These are phyloP conservation scores for Camelus dromedarius DNA, from an alignment of 2,113 vertebrate species.

Conservation along the genomic window DNA sequence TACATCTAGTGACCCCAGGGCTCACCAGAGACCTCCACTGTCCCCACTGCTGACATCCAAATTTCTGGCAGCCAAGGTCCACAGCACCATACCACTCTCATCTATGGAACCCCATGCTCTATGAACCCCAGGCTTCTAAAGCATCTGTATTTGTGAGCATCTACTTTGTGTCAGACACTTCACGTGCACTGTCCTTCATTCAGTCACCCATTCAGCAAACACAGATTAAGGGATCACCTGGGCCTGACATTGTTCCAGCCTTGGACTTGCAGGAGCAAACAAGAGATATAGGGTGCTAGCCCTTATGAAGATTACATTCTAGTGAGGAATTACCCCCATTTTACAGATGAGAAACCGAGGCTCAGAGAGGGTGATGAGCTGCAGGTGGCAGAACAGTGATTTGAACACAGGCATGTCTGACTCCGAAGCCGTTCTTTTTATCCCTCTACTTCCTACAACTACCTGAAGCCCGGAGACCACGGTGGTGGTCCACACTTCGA, in stretches of 20 bases:
- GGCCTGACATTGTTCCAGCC: background rate
- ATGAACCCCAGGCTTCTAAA: background rate
- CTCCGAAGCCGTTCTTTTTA: background rate
- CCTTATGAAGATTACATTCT: fast-evolving
- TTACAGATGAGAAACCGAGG: background rate
- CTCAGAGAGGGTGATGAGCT: too few species aligned
- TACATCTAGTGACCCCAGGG: background rate
- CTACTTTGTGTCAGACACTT: background rate
- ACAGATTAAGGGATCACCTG: background rate
- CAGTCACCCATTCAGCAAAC: background rate
- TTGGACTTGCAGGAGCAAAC: background rate
- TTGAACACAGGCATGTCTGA: background rate
- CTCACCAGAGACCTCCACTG: background rate
- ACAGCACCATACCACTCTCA: background rate
- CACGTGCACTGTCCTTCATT: fast-evolving
- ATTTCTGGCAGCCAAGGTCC: background rate
- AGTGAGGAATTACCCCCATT: background rate
- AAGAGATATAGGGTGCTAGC: background rate
- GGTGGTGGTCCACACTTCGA: too few species aligned
- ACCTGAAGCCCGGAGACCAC: background rate
- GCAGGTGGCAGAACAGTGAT: fast-evolving
- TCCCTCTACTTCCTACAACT: background rate
- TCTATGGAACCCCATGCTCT: background rate
- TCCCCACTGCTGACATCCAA: background rate
- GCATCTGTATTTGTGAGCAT: background rate